Base-by-base conservation (phyloP, 2,888 invertebrate species). In the Andrena praecox region DNA sequence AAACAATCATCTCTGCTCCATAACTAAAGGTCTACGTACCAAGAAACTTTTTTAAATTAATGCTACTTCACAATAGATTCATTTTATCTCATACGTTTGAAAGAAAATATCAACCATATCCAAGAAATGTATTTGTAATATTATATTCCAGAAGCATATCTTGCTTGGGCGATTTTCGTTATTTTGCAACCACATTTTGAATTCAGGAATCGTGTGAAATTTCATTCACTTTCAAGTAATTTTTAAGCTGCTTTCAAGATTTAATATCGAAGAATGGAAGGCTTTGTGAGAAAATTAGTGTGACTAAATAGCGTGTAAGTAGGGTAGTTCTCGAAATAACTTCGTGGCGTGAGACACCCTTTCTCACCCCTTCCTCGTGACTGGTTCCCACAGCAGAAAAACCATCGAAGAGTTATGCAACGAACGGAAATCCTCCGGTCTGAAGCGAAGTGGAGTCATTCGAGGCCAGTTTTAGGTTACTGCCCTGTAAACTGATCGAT, bases 401-500 rank as follows among this genome's bases (percentile, higher is more conserved):
- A 72, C 50, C 59, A 31, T 27, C 35, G 77, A 52, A n/a, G 67
- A 67, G 73, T 60, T 66, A 59, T 56, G 54, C 7, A 64, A 63
- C 42, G 62, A 68, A 73, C 73, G 78, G 78, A 78, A 78, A 72
- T 77, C 63, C 77, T 42, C 24, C 42, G 59, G 27, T 48, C 71
- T 63, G 62, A 48, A 35, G 27, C 62, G 48, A 48, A 12, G 35
- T n/a, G 48, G 62, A 68, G 78, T 68, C 73, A 68, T 72, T 72
- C 77, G 42, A 70, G 62, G 42, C 62, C 69, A 66, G 73, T 78
- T 35, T 78, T 54, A 29, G 54, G 78, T 78, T 78, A 73, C 78
- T 54, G 66, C 42, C 42, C 73, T 59, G 78, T 78, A 78, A 79
- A 64, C 59, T 48, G 79, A 75, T 63, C 63, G 69, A 59, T n/a